phyloP scores from a whole-genome alignment of 2,113 vertebrate species.

The Pontoporia blainvillei region DNA sequence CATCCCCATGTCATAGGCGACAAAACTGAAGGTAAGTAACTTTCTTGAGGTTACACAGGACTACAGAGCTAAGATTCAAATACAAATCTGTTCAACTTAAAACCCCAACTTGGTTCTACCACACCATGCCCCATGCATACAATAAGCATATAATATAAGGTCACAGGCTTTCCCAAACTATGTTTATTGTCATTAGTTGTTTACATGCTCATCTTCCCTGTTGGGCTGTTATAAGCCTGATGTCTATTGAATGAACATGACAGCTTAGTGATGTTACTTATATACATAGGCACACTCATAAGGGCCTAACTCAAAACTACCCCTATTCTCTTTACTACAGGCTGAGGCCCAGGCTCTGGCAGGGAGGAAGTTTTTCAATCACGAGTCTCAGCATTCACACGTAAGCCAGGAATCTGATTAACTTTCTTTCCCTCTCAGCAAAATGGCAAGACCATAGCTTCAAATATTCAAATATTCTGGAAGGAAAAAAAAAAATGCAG shows the following conservation, averaged over 20 bases:
- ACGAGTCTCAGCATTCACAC: neutral
- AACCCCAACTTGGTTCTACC: neutral
- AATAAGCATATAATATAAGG: neutral
- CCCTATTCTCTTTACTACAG: neutral
- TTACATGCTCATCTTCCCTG: neutral
- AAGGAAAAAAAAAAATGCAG: neutral
- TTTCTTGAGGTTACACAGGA: neutral
- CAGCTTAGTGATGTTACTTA: neutral
- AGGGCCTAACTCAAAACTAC: neutral
- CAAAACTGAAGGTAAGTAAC: neutral
- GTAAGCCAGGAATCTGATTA: neutral
- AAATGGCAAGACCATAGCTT: neutral
- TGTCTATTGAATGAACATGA: neutral
- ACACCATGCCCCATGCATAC: neutral
- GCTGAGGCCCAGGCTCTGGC: neutral
- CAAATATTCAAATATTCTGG: slow-evolving; percentile 18
- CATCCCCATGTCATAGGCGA: neutral
- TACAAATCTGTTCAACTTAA: neutral
- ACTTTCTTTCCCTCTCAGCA: neutral
- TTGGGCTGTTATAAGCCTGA: neutral
- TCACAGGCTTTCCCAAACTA: neutral
- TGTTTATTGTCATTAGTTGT: neutral
- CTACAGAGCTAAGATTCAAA: neutral
- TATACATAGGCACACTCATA: neutral
- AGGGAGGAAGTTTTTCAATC: no score